Base-by-base conservation (phyloP, 2,888 invertebrate genomes). In the Diaperis boleti region DNA sequence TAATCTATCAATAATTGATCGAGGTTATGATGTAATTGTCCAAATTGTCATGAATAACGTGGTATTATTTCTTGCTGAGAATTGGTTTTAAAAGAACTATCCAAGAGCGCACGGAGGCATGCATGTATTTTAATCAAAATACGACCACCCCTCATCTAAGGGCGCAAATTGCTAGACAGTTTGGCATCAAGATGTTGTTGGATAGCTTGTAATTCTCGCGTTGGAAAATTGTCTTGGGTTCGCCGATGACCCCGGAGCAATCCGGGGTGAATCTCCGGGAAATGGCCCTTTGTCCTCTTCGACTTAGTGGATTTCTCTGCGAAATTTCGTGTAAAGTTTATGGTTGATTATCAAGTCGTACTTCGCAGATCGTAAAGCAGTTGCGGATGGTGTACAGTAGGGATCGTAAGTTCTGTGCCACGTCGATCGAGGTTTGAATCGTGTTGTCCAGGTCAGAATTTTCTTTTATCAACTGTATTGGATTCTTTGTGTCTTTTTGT, bases 281-380 rank as follows among this genome's bases (percentile, higher is more conserved):
- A 69, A 68, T 64, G 45, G 54, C 56, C 64, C 71, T 69, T 71
- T 71, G 71, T 71, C 49, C 64, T 49, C 29, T 42, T 31, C 41
- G 13, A 7, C 20, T 37, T 52, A 3, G 37, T 37, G 52, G 35
- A 4, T 6, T 20, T 6, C 20, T 6, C 20, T 6, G 4, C 47
- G 8, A 47, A 26, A 11, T 17, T 31, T 49, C 13, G 7, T 11
- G 14, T n/a, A 45, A 14, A 17, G 5, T 26, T 45, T 4, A n/a
- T 26, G 14, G 26, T 45, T 33, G 2, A 26, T 45, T 45, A 45
- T 45, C 6, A 20, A 18, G 41, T 17, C 18, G 10, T 10, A 18
- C 14, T 37, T 37, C 6, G 37, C 37, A 13, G 5, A 6, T 13
- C 14, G 42, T 17, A 45, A 45, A 26, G 45, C 22, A 29, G 50